phyloP scores from a whole-genome alignment of 2,888 invertebrate genomes.

The Branchipolynoe longqiensis region DNA sequence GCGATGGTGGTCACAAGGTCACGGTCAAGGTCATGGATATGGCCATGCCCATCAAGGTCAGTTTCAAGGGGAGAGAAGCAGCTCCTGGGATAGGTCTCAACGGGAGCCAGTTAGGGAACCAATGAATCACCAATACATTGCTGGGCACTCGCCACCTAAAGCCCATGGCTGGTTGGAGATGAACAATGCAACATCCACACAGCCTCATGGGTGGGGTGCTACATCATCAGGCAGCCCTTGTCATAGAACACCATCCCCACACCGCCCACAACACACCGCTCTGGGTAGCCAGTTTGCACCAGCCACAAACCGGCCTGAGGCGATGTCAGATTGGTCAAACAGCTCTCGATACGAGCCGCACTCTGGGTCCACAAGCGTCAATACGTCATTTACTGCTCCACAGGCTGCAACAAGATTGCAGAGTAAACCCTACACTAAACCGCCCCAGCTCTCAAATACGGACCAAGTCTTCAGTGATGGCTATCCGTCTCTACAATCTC shows the following conservation, averaged over 20 bases:
- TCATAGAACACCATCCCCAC: neutral
- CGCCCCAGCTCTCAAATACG: neutral
- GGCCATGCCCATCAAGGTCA: conserved; percentile 7
- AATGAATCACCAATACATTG: neutral
- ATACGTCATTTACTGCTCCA: neutral
- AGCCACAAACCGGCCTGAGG: neutral
- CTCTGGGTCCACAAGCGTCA: neutral
- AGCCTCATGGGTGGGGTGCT: conserved; percentile 36
- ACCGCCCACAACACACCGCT: neutral
- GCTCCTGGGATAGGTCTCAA: conserved; percentile 13
- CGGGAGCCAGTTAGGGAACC: neutral
- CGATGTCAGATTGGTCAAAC: conserved; percentile 16
- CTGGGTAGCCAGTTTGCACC: neutral
- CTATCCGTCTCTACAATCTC: neutral
- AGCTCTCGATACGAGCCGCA: neutral
- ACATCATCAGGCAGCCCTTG: neutral
- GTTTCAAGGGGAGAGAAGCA: neutral
- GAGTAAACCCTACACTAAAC: neutral
- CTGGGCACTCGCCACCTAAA: neutral
- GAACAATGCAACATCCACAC: neutral
- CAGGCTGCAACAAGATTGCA: no score
- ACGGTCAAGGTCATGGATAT: neutral
- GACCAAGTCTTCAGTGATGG: neutral
- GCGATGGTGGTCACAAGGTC: neutral
- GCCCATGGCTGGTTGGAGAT: conserved; percentile 34